Conservation (phyloP, 2,113 vertebrate species). For the Notothenia rossii region DNA sequence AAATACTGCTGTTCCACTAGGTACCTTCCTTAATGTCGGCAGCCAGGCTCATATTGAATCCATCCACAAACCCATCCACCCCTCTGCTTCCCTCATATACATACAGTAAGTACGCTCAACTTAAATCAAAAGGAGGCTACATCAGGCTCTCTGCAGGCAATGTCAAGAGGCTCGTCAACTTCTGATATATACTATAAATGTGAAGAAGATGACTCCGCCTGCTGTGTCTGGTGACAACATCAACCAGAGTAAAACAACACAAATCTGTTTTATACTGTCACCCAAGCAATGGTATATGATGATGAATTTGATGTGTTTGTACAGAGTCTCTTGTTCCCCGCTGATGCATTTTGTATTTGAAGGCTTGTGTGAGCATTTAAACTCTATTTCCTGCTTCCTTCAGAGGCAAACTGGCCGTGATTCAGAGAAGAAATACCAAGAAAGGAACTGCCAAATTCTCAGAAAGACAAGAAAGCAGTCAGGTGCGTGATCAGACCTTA, state of each 20-base stretch:
- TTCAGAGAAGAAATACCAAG: constrained; percentile 19
- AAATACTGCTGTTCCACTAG: too few species aligned
- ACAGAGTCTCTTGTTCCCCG: constrained; percentile 8
- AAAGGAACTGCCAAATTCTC: constrained; percentile 21
- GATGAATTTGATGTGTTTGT: constrained; percentile 6
- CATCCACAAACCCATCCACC: not conserved
- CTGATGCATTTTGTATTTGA: constrained; percentile 18
- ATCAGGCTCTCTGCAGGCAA: constrained; percentile 21
- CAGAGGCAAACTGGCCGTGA: constrained; percentile 33
- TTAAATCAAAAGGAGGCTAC: constrained; percentile 35
- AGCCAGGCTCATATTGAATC: not conserved
- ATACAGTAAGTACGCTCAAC: not conserved
- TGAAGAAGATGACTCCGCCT: constrained; percentile 37
- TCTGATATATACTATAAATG: constrained; percentile 32
- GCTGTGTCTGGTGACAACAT: constrained; percentile 30
- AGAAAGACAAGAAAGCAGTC: constrained; percentile 4
- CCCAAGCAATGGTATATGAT: constrained; percentile 24
- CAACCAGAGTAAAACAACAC: constrained; percentile 25
- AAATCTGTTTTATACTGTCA: constrained; percentile 39
- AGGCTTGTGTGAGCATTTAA: constrained; percentile 22
- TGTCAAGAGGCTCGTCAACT: constrained; percentile 46
- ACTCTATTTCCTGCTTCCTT: constrained; percentile 32
- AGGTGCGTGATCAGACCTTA: not conserved
- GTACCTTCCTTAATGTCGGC: too few species aligned
- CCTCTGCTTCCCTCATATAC: not conserved